These are phyloP conservation scores for Conomelus anceps DNA, from an alignment of 2,888 invertebrate species.

Conservation along the genomic window DNA sequence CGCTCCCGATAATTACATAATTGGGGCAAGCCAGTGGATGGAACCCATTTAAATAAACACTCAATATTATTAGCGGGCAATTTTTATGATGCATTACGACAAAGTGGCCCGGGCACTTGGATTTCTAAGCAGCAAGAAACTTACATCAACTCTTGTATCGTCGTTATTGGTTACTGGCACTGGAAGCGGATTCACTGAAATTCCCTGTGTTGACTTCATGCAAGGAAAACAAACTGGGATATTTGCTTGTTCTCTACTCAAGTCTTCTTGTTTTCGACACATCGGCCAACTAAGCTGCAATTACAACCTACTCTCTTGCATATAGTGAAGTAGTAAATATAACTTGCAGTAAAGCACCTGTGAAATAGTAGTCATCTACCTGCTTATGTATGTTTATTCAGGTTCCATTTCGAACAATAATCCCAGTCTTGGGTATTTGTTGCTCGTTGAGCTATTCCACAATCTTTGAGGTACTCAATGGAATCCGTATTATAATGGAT, in stretches of 20 bases:
- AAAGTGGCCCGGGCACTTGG: not conserved
- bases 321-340: not conserved
- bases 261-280: not conserved
- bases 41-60: not conserved
- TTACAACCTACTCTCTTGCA: too few relatives aligned
- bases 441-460: not conserved
- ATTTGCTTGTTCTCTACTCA: too few relatives aligned
- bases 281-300: not conserved
- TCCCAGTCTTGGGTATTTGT: not conserved
- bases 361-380: not conserved
- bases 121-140: too few relatives aligned
- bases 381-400: not conserved
- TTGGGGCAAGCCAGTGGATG: too few relatives aligned
- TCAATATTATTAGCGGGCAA: not conserved
- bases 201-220: not conserved
- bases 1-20: not conserved
- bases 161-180: too few relatives aligned
- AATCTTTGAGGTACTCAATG: not conserved
- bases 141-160: too few relatives aligned
- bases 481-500: too few relatives aligned
- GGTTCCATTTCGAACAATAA: not conserved
- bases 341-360: not conserved
- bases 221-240: not conserved
- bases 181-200: too few relatives aligned
- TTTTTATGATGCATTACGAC: not conserved